A percentile compares a stretch with the other conserved stretches of the same genome.
phyloP scores from a whole-genome alignment of 2,113 vertebrate species.

The Stegastes partitus region DNA sequence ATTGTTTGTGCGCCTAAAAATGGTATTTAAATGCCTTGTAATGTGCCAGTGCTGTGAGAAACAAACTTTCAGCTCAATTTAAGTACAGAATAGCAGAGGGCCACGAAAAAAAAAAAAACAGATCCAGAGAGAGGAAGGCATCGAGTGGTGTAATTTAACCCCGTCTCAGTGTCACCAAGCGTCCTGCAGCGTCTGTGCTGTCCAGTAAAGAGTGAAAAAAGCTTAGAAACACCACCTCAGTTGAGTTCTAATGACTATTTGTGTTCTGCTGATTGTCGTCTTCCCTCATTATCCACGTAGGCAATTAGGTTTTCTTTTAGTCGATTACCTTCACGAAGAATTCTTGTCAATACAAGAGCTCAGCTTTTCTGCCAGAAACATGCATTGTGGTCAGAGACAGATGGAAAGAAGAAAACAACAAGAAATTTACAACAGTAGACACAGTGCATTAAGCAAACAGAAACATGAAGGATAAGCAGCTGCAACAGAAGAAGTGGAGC shows the following conservation, averaged over 20 bases:
- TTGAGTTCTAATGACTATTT: neutral
- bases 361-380: neutral
- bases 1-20: slow-evolving; percentile 45
- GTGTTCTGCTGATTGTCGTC: neutral
- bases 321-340: neutral
- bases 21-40: slow-evolving; percentile 45
- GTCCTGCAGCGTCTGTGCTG: slow-evolving; percentile 6
- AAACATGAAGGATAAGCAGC: neutral
- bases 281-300: neutral
- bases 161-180: slow-evolving; percentile 14
- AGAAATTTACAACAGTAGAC: neutral
- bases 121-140: slow-evolving; percentile 8
- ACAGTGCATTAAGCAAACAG: neutral
- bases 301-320: neutral
- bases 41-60: slow-evolving; percentile 32
- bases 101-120: neutral
- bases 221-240: no score
- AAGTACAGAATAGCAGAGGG: slow-evolving; percentile 5
- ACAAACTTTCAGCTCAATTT: slow-evolving; percentile 25
- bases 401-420: neutral
- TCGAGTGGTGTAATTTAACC: slow-evolving; percentile 13
- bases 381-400: neutral
- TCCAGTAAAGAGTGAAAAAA: neutral
- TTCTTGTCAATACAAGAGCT: neutral
- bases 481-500: neutral